Conservation (phyloP, 2,888 invertebrate species). For the Chaetoderma sp. region DNA sequence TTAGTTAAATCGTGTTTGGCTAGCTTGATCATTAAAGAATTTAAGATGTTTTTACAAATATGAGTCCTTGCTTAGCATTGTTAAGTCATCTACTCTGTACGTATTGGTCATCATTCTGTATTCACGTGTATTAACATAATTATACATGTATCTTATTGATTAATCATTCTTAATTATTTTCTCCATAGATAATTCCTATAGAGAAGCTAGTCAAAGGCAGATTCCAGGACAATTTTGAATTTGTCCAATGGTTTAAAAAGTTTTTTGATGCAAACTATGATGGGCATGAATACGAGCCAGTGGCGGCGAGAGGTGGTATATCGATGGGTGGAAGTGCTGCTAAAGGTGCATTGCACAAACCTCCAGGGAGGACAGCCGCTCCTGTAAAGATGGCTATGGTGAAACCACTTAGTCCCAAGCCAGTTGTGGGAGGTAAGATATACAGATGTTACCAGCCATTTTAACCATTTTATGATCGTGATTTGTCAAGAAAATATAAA, state of each 20-base stretch:
- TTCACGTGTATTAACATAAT: no score
- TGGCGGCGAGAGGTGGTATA: slow-evolving; percentile 80
- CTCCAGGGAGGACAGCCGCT: slow-evolving; percentile 13
- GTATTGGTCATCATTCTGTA: no score
- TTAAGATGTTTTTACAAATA: no score
- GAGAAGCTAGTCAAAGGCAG: slow-evolving; percentile 99
- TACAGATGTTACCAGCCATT: neutral
- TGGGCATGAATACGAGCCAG: slow-evolving; percentile 94
- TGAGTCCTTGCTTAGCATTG: no score
- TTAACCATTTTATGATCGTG: neutral
- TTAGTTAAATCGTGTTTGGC: no score
- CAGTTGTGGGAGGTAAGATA: no score
- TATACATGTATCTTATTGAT: no score
- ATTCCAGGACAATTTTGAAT: slow-evolving; percentile 99
- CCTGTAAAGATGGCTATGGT: neutral
- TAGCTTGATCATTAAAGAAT: no score
- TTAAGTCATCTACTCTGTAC: no score
- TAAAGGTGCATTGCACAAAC: slow-evolving; percentile 21
- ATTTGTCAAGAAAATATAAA: neutral
- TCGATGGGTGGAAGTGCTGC: slow-evolving; percentile 43
- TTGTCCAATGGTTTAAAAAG: slow-evolving; percentile 99
- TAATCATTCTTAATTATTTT: slow-evolving; percentile 28
- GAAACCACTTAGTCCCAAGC: neutral
- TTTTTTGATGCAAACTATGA: slow-evolving; percentile 99
- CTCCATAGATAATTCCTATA: slow-evolving; percentile 94